Conservation (phyloP, 2,797 vertebrate genomes). For the Argyrosomus regius region DNA sequence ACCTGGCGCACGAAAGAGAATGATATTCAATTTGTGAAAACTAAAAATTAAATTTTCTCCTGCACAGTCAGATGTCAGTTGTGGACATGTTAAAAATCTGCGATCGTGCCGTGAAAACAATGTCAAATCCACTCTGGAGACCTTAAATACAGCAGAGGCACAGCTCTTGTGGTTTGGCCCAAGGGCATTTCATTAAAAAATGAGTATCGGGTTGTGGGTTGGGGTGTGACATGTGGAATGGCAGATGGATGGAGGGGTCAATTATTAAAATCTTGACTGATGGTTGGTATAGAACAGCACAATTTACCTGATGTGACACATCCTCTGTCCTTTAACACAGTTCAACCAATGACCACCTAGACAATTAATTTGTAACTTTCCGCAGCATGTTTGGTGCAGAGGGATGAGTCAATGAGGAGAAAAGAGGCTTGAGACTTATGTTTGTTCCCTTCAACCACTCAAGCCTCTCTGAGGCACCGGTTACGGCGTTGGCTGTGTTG, state of each 20-base stretch:
- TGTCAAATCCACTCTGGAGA: conserved; percentile 14
- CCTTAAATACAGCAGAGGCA: conserved; percentile 12
- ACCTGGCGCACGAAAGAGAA: conserved; percentile 56
- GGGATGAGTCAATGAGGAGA: neutral
- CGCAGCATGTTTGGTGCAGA: neutral
- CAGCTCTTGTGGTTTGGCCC: conserved; percentile 23
- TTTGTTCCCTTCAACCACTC: neutral
- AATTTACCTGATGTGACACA: conserved; percentile 8
- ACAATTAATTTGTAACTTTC: conserved; percentile 7
- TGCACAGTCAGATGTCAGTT: conserved; percentile 39
- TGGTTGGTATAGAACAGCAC: conserved; percentile 12
- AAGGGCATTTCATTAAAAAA: conserved; percentile 40
- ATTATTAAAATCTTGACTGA: conserved; percentile 50
- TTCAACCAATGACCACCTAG: conserved; percentile 6
- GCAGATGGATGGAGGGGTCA: conserved; percentile 48
- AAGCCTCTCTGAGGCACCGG: neutral
- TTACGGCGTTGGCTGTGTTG: conserved; percentile 2
- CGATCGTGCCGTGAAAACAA: conserved; percentile 16
- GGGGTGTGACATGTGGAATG: conserved; percentile 14
- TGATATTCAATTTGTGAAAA: conserved; percentile 22
- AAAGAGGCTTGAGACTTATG: neutral
- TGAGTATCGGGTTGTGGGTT: neutral
- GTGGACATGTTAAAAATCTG: conserved; percentile 21
- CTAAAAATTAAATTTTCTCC: conserved; percentile 41
- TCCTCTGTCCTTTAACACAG: conserved; percentile 3